Percentiles rank a stretch among this genome's conserved stretches.
phyloP scores from a whole-genome alignment of 2,113 vertebrate genomes.

The Cyphomyrus plagiostoma region DNA sequence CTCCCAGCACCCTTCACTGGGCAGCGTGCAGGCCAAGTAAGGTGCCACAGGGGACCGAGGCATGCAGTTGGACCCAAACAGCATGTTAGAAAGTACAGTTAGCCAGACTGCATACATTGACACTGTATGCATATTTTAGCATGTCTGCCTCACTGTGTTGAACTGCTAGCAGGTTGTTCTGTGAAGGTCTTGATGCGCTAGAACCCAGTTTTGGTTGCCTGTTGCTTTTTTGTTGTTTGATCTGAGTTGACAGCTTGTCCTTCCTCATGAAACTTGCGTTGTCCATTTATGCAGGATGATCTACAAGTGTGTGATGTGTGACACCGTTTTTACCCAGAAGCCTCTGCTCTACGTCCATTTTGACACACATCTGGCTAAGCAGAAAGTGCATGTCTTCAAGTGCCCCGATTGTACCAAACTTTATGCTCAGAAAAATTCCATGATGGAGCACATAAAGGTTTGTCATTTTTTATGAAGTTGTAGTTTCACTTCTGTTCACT shows the following conservation, averaged over 20 bases:
- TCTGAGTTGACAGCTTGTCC: background rate
- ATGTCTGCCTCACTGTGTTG: background rate
- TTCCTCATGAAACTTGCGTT: background rate
- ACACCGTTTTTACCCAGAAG: constrained; percentile 91
- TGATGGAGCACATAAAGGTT: constrained; percentile 90
- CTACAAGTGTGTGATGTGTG: constrained; percentile 94
- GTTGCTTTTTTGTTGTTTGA: background rate
- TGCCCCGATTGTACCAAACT: constrained; percentile 86
- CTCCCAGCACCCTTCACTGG: constrained; percentile 75
- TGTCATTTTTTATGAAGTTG: background rate
- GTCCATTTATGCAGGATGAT: constrained; percentile 67
- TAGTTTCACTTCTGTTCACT: background rate
- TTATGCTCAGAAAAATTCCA: constrained; percentile 82
- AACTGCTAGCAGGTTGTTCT: background rate
- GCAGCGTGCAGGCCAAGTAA: constrained; percentile 74
- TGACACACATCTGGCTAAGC: constrained; percentile 80
- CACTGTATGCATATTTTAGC: background rate
- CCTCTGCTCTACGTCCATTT: constrained; percentile 84
- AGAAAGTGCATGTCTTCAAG: constrained; percentile 88
- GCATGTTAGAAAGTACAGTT: background rate
- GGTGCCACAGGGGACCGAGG: constrained; percentile 21
- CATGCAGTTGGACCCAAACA: background rate
- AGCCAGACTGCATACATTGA: background rate
- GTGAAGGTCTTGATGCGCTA: background rate
- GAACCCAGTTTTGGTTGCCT: background rate